Conservation (phyloP, 2,113 vertebrate genomes). For the Hippoglossus stenolepis region DNA sequence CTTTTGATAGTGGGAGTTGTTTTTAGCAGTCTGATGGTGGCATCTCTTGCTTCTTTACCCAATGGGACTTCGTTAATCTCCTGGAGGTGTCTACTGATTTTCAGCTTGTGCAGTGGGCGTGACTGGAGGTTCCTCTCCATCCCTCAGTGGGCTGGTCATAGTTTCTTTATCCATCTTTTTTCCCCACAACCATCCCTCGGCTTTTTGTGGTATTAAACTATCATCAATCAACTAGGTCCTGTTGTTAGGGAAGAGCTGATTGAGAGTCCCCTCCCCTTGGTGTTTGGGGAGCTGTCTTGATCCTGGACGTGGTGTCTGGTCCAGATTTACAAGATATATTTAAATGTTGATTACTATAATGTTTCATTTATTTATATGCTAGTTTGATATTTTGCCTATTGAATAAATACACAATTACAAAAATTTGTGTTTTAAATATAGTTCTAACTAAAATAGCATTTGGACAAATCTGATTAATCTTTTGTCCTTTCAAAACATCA, state of each 20-base stretch:
- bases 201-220: slow-evolving; percentile 54
- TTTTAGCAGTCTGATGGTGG: slow-evolving; percentile 17
- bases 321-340: background rate
- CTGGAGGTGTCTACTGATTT: slow-evolving; percentile 24
- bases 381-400: background rate
- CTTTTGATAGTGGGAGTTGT: slow-evolving; percentile 32
- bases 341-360: background rate
- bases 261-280: slow-evolving; percentile 10
- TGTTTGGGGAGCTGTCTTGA: background rate
- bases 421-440: background rate
- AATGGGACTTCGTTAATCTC: slow-evolving; percentile 14
- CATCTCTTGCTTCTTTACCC: slow-evolving; percentile 13
- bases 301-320: background rate
- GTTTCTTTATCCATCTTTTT: slow-evolving; percentile 47
- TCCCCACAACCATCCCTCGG: slow-evolving; percentile 31
- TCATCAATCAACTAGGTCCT: slow-evolving; percentile 44
- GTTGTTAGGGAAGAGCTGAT: slow-evolving; percentile 39
- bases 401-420: background rate
- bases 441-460: background rate
- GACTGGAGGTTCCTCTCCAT: slow-evolving; percentile 42
- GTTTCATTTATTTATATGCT: background rate
- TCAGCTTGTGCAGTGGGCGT: slow-evolving; percentile 36
- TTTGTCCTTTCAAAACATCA: slow-evolving; percentile 1
- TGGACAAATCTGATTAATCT: background rate
- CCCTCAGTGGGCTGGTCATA: slow-evolving; percentile 28